Base-by-base conservation (phyloP, 1,140 invertebrate genomes). In the Ostrea edulis region DNA sequence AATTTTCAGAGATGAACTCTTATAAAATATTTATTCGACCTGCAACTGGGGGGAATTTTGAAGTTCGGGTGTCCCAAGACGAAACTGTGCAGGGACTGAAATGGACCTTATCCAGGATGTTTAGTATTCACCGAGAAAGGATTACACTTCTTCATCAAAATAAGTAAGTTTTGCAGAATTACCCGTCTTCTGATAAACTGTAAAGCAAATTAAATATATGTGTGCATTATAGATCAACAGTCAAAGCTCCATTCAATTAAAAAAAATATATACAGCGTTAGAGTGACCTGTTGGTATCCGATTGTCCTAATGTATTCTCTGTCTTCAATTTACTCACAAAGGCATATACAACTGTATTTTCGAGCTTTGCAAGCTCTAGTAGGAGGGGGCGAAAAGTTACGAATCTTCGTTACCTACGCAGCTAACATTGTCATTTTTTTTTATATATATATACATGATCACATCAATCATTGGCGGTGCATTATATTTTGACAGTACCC, bases 91-190 rank as follows among this genome's bases (percentile, higher is more conserved):
- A 98, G 92, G 97, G 97, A 94, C 96, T 98, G 20, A 98, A 98
- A 95, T 98, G 98, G 95, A 96, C 97, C 82, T 97, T 98, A 92
- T 98, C 98, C n/a, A 98, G 98, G 95, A 97, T 97, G 94, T 96
- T 98, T 88, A 98, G 98, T 96, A 97, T 98, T 93, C 97, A 97
- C 90, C 98, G 98, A 95, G 97, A 98, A 95, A 96, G 97, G 93
- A 98, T 98, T 95, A 98, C 97, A 95, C 96, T 99, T 92, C 96
- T 99, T 87, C 97, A 98, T 95, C 96, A 97, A 91, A 97, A 99
- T 95, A 98, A 97, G 98, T 98, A 95, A 91, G 93, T 93, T 52
- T 8, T 53, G 8, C 25, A 77, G 68, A 77, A 29, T 29, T 29
- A 77, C 29, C 11, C 25, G 5, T 35, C 22, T 77, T 77, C 14